Evolutionary conservation across 2,888 invertebrate species (phyloP).

Genomic region (Campoplex nolae): DNA sequence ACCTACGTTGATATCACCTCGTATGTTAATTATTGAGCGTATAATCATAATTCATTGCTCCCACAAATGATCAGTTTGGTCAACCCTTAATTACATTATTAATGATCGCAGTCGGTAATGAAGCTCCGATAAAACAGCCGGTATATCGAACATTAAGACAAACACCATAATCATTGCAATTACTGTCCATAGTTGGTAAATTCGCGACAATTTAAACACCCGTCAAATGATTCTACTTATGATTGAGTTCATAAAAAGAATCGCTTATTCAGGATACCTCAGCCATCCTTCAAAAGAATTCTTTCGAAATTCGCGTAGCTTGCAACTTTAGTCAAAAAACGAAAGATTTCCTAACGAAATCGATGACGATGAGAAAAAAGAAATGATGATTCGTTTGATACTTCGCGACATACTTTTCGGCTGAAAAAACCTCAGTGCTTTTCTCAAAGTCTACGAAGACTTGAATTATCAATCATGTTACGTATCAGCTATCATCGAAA

Average conservation of each 20-base stretch:
- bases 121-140: not conserved
- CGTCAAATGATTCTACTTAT: not conserved
- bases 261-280: not conserved
- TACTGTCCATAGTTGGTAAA: not conserved
- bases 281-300: not conserved
- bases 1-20: too few species aligned
- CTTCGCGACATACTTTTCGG: not conserved
- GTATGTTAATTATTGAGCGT: too few species aligned
- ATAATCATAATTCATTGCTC: conserved; percentile 7
- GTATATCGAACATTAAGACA: not conserved
- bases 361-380: not conserved
- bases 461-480: not conserved
- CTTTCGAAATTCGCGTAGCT: not conserved
- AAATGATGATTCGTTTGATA: not conserved
- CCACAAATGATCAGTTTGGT: not conserved
- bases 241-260: not conserved
- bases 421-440: not conserved
- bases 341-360: not conserved
- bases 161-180: not conserved
- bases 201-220: not conserved
- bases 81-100: not conserved
- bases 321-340: not conserved
- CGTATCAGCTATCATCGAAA: not conserved
- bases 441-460: not conserved
- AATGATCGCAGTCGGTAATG: not conserved